These are phyloP conservation scores for Pantherophis alleghaniensis DNA, from an alignment of 2,797 vertebrate genomes.

Conservation along the genomic window DNA sequence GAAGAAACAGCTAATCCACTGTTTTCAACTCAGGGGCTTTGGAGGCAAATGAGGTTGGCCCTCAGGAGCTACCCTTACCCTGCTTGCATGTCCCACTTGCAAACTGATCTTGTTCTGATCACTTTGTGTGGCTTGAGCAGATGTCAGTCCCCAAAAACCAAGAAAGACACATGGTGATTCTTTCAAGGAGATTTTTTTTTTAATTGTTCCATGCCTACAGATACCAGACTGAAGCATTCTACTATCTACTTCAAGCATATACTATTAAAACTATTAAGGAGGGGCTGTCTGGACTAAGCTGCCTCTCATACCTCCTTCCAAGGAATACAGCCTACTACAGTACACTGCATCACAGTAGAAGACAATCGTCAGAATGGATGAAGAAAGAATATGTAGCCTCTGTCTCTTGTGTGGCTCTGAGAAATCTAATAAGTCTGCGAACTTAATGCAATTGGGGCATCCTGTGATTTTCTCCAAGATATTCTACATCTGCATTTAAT, in stretches of 20 bases:
- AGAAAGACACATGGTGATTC: not conserved
- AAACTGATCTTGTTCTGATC: not conserved
- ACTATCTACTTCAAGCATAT: not conserved
- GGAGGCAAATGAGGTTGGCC: not conserved
- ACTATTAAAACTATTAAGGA: not conserved
- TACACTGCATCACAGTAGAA: not conserved
- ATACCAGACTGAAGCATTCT: not conserved
- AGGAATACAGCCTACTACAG: not conserved
- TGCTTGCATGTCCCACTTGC: not conserved
- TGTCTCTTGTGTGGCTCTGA: not conserved
- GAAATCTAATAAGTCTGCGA: not conserved
- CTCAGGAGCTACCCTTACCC: not conserved
- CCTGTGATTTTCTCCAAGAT: not conserved
- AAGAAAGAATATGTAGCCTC: not conserved
- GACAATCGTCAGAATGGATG: not conserved
- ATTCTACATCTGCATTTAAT: not conserved
- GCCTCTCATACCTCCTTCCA: not conserved
- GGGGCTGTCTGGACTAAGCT: not conserved
- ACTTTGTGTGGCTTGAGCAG: not conserved
- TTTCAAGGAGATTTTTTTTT: not conserved
- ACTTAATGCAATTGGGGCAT: not conserved
- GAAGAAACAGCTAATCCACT: not conserved
- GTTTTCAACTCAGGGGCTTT: not conserved
- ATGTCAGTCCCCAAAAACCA: not conserved
- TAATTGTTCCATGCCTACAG: not conserved